Percentiles rank a stretch among this genome's conserved stretches.
Conservation (phyloP, 2,113 vertebrate genomes). For the Electrona antarctica region DNA sequence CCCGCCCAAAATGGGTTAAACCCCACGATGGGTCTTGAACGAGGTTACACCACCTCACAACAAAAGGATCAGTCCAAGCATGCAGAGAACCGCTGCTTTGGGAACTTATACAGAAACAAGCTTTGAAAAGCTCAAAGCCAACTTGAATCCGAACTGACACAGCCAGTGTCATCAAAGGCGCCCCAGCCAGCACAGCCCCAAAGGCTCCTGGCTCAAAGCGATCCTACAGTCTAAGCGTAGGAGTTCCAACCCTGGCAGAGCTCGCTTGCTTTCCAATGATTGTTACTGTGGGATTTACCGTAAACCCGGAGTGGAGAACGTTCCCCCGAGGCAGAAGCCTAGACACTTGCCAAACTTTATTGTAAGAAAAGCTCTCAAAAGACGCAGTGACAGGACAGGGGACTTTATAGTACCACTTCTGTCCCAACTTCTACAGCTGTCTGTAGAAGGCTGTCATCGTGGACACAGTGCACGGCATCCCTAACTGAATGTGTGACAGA, state of each 20-base stretch:
- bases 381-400: conserved; percentile 3
- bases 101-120: conserved; percentile 22
- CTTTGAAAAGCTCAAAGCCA: conserved; percentile 14
- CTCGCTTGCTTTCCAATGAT: conserved; percentile 15
- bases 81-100: conserved; percentile 6
- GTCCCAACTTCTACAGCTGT: background rate
- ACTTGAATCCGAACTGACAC: conserved; percentile 37
- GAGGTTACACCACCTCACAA: background rate
- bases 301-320: conserved; percentile 25
- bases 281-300: conserved; percentile 28
- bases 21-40: conserved; percentile 12
- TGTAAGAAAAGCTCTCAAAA: background rate
- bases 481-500: conserved; percentile 10
- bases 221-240: background rate
- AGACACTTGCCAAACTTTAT: conserved; percentile 2
- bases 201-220: conserved; percentile 28
- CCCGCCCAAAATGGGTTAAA: background rate
- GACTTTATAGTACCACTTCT: background rate
- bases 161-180: conserved; percentile 37
- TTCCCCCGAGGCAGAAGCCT: conserved; percentile 11
- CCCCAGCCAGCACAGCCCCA: conserved; percentile 12
- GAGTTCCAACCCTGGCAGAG: conserved; percentile 33
- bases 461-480: conserved; percentile 18
- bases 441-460: conserved; percentile 19
- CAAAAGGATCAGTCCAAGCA: conserved; percentile 17